Base-by-base conservation (phyloP, 1,140 invertebrate genomes). In the Stegodyphus mimosarum region DNA sequence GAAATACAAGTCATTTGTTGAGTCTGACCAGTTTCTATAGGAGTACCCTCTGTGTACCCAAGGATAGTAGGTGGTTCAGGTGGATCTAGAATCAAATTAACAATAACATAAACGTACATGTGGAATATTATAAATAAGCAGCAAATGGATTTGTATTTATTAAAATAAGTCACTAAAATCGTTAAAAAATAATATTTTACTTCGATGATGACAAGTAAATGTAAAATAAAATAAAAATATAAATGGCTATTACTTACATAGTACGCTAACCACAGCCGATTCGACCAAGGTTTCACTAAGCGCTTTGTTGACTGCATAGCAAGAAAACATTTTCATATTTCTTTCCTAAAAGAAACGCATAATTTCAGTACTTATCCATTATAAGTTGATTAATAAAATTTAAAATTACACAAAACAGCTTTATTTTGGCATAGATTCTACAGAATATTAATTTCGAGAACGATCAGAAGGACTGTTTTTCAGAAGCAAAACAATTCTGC, bases 1-100 rank as follows among this genome's bases (percentile, higher is more conserved):
- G 97, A 96, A 75, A 95, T 95, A 91, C 98, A 99, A 71, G 95
- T 94, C 87, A 99, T 92, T 90, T 94, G 95, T 89, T 97, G 94
- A 13, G 96, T 92, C 7, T 95, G 94, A 11, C 97, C 97, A 78
- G 96, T 95, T 52, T 94, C 93, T 83, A 99, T 94, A 69, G 94
- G 94, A 49, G 93, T 93, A 11, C 95, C 94, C 77, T 95, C 93
- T 15, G 93, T 94, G 90, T 96, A 96, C 63, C 97, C 97, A 77
- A 94, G 94, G 89, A 99, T 97, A 88, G 94, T 93, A 13, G 98
- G 96, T 10, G 93, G 93, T 72, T 95, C 94, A 13, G 98, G 97
- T 18, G 98, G 96, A 93, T 98, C 97, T 99, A 92, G 64, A 91
- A 33, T 33, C 3, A 33, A 33, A 33, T 33, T 33, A 33, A 33